These are phyloP conservation scores for Oligia latruncula DNA, from an alignment of 2,888 invertebrate genomes.

Conservation along the genomic window DNA sequence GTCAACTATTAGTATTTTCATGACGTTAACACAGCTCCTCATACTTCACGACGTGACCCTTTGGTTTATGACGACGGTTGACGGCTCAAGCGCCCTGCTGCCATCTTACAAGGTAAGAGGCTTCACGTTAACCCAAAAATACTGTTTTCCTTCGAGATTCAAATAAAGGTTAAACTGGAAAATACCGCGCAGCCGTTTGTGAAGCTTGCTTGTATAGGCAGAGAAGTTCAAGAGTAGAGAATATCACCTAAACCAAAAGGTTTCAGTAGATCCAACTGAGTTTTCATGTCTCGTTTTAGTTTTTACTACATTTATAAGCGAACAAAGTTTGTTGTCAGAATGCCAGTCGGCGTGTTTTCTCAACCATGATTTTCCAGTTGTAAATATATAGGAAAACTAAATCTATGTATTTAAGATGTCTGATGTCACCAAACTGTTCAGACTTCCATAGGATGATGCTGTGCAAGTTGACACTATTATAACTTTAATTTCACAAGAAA, in stretches of 20 bases:
- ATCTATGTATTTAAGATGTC: neutral
- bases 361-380: neutral
- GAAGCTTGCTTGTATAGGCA: neutral
- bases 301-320: neutral
- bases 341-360: neutral
- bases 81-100: neutral
- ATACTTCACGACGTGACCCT: neutral
- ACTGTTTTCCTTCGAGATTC: slow-evolving; percentile 9
- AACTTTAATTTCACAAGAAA: neutral
- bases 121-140: slow-evolving; percentile 23
- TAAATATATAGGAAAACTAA: neutral
- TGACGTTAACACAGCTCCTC: neutral
- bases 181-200: neutral
- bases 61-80: slow-evolving; percentile 10
- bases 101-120: slow-evolving; percentile 6
- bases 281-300: neutral
- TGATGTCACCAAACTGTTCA: neutral
- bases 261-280: neutral
- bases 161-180: slow-evolving; percentile 10
- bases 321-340: neutral
- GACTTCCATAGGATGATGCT: neutral
- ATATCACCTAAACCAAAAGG: neutral
- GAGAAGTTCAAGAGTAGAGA: neutral
- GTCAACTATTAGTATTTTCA: neutral
- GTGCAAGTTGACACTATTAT: neutral